These are phyloP conservation scores for Rhorus exstirpatorius DNA, from an alignment of 2,888 invertebrate genomes.

Conservation along the genomic window DNA sequence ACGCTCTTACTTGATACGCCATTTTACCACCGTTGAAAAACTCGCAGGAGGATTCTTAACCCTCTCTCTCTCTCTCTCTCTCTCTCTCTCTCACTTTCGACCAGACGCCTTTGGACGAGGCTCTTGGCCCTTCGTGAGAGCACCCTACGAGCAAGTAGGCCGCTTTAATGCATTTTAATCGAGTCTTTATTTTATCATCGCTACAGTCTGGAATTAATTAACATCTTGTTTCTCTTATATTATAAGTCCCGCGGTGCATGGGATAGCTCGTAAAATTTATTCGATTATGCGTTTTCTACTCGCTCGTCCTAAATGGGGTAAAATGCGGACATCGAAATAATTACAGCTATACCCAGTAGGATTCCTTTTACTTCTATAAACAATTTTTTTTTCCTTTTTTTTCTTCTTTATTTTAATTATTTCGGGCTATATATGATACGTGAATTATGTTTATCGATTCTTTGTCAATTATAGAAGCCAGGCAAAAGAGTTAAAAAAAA, in stretches of 20 bases:
- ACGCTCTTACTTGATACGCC: conserved; percentile 37
- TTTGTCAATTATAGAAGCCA: too few species aligned
- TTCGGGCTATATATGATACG: too few species aligned
- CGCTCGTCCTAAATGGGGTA: too few species aligned
- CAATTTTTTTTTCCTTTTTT: too few species aligned
- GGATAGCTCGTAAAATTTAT: neutral
- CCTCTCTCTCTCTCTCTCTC: too few species aligned
- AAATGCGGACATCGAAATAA: too few species aligned
- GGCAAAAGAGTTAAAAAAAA: too few species aligned
- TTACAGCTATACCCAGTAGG: too few species aligned
- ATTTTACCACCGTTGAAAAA: neutral
- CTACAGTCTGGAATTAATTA: conserved; percentile 12
- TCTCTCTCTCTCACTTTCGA: conserved; percentile 56
- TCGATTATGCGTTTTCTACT: neutral
- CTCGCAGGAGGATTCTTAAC: conserved; percentile 23
- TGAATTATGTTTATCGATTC: too few species aligned
- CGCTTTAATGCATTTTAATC: conserved; percentile 53
- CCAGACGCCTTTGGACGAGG: conserved; percentile 25
- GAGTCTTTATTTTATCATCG: conserved; percentile 41
- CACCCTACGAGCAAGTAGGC: conserved; percentile 24
- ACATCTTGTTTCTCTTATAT: conserved; percentile 2
- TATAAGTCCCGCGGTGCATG: neutral
- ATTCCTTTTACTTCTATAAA: too few species aligned
- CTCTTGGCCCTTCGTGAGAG: conserved; percentile 36
- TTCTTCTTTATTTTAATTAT: too few species aligned